Evolutionary conservation across 2,888 invertebrate species (phyloP).

Genomic region (Bellardia bayeri): DNA sequence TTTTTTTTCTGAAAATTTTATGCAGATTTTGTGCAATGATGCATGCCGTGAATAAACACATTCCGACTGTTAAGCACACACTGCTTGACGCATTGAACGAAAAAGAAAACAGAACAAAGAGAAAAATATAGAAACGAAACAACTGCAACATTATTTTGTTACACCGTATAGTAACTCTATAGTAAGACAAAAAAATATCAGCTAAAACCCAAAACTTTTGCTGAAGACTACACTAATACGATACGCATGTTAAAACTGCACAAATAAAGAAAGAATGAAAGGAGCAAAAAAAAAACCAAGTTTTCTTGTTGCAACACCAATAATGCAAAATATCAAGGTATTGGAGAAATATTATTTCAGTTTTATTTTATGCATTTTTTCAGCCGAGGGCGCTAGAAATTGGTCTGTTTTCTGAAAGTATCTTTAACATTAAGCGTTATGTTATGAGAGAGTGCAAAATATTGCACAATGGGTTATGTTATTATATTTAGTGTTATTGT

Average conservation of each 20-base stretch:
- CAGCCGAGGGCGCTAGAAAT: constrained; percentile 81
- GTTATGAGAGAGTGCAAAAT: background rate
- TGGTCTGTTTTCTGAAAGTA: constrained; percentile 71
- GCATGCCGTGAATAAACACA: constrained; percentile 76
- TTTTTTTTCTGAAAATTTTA: constrained; percentile 72
- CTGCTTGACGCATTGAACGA: constrained; percentile 69
- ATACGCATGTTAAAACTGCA: constrained; percentile 69
- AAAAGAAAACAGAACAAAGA: constrained; percentile 23
- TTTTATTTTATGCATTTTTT: constrained; percentile 74
- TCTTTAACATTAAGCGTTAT: constrained; percentile 33
- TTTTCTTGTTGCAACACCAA: constrained; percentile 26
- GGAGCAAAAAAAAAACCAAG: background rate
- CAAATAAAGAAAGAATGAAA: constrained; percentile 35
- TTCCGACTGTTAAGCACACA: constrained; percentile 71
- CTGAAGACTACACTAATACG: constrained; percentile 63
- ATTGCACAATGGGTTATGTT: constrained; percentile 41
- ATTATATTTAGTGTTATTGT: too few relatives aligned
- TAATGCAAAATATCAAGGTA: constrained; percentile 62
- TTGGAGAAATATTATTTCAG: constrained; percentile 60
- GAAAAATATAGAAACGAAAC: constrained; percentile 30
- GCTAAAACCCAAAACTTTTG: constrained; percentile 54
- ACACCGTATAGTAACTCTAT: background rate
- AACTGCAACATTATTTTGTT: constrained; percentile 62
- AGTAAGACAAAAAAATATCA: constrained; percentile 40
- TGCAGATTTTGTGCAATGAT: constrained; percentile 76